Evolutionary conservation across 2,113 vertebrate species (phyloP).

Genomic region (Merops nubicus): DNA sequence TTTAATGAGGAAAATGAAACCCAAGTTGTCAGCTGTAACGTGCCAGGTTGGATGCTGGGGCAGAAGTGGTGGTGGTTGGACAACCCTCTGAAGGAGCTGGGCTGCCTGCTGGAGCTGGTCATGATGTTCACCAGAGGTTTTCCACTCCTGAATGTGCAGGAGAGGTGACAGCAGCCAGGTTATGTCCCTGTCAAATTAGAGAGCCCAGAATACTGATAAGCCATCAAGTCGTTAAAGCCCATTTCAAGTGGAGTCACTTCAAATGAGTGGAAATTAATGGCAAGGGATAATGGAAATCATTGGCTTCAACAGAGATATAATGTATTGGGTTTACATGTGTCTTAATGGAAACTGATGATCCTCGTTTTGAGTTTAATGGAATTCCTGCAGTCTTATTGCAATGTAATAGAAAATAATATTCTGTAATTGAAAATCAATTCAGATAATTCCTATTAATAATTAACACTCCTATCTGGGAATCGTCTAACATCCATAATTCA

Average conservation of each 20-base stretch:
- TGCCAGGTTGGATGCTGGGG: not conserved
- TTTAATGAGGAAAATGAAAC: not conserved
- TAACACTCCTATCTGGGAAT: conserved; percentile 64
- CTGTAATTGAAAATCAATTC: conserved; percentile 74
- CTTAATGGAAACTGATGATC: conserved; percentile 74
- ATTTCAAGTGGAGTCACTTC: conserved; percentile 16
- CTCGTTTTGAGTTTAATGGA: conserved; percentile 65
- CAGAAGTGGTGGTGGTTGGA: not conserved
- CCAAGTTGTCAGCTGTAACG: not conserved
- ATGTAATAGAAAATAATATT: conserved; percentile 72
- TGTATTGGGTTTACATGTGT: not conserved
- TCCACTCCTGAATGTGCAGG: not conserved
- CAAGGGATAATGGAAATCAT: conserved; percentile 41
- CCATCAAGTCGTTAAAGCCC: not conserved
- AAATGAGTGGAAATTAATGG: conserved; percentile 34
- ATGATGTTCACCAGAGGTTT: not conserved
- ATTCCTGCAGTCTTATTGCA: conserved; percentile 67
- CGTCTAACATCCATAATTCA: conserved; percentile 59
- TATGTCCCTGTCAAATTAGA: not conserved
- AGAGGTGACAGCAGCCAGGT: not conserved
- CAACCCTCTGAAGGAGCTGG: not conserved
- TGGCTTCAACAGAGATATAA: conserved; percentile 24
- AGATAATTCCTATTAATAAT: conserved; percentile 78
- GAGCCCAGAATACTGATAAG: not conserved
- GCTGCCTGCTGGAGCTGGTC: not conserved